Percentiles rank a stretch among this genome's conserved stretches.
These are phyloP conservation scores for Onthophagus sagittarius DNA, from an alignment of 2,888 invertebrate species.

Conservation along the genomic window DNA sequence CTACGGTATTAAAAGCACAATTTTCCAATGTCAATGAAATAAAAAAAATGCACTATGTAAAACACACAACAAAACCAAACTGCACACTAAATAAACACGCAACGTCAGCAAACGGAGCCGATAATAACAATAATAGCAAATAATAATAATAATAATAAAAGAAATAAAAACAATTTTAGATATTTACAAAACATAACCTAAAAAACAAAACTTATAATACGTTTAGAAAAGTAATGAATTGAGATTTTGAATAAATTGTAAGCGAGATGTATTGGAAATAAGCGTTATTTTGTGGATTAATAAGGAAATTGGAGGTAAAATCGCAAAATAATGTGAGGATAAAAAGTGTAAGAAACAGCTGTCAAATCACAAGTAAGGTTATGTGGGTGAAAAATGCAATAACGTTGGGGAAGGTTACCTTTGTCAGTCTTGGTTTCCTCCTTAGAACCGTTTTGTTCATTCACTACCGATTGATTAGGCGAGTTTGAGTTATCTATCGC, in stretches of 20 bases:
- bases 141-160: slow-evolving; percentile 5
- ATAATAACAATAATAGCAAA: slow-evolving; percentile 6
- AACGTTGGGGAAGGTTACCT: slow-evolving; percentile 33
- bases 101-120: neutral
- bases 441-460: slow-evolving; percentile 33
- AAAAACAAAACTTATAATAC: slow-evolving; percentile 6
- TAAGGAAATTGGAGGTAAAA: neutral
- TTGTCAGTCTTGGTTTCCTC: slow-evolving; percentile 41
- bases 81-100: slow-evolving; percentile 8
- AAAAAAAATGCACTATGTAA: slow-evolving; percentile 15
- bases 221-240: slow-evolving; percentile 16
- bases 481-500: slow-evolving; percentile 44
- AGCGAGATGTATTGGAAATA: neutral
- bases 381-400: slow-evolving; percentile 15
- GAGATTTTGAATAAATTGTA: neutral
- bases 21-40: slow-evolving; percentile 17
- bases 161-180: neutral
- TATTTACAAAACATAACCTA: slow-evolving; percentile 18
- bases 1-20: slow-evolving; percentile 5
- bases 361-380: slow-evolving; percentile 16
- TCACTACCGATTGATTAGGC: slow-evolving; percentile 37
- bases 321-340: neutral
- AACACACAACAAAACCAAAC: neutral
- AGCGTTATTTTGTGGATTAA: slow-evolving; percentile 1
- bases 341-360: slow-evolving; percentile 23